These are phyloP conservation scores for Lamellibrachia satsuma DNA, from an alignment of 2,888 invertebrate genomes.

Conservation along the genomic window DNA sequence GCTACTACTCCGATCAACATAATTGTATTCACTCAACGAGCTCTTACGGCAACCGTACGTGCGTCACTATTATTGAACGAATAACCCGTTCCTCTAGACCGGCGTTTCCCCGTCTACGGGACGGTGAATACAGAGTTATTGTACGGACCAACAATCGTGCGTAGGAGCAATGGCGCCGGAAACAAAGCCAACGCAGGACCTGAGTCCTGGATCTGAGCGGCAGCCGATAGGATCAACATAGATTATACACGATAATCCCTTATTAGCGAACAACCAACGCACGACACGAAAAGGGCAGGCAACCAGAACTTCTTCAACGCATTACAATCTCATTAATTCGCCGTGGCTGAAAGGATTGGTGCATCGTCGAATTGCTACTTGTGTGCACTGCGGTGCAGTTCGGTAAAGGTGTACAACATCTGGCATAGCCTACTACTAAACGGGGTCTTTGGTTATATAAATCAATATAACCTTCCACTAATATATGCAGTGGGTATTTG, in stretches of 20 bases:
- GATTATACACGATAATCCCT: background rate
- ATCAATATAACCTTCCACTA: background rate
- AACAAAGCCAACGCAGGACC: background rate
- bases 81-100: background rate
- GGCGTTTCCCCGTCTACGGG: background rate
- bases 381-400: background rate
- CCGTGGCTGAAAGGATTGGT: background rate
- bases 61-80: background rate
- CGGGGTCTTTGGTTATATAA: background rate
- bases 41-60: background rate
- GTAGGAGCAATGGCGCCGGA: background rate
- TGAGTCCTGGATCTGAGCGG: background rate
- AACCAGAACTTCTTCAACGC: background rate
- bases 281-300: slow-evolving; percentile 3
- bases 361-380: background rate
- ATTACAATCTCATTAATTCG: slow-evolving; percentile 9
- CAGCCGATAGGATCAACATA: background rate
- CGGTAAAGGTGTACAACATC: background rate
- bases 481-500: background rate
- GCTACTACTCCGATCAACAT: background rate
- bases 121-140: background rate
- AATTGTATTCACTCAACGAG: background rate
- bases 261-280: background rate
- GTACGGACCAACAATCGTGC: background rate
- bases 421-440: background rate